These are phyloP conservation scores for Mola mola DNA, from an alignment of 2,113 vertebrate species.

Conservation along the genomic window DNA sequence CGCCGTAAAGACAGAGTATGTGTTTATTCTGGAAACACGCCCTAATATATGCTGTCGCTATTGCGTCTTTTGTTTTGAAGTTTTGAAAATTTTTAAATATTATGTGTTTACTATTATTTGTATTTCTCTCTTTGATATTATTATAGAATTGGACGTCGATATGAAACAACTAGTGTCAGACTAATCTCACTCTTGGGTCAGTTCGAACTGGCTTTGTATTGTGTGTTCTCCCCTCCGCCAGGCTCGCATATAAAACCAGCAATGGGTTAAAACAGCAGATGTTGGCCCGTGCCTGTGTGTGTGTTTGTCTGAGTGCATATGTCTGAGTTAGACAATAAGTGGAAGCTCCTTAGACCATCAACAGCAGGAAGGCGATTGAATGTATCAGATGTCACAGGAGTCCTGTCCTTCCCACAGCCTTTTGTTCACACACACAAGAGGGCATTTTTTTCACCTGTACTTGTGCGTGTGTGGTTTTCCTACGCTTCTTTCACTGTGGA, in stretches of 20 bases:
- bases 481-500: background rate
- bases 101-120: no score
- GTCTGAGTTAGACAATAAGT: constrained; percentile 76
- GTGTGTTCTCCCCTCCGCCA: constrained; percentile 11
- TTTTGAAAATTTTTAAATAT: no score
- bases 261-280: constrained; percentile 81
- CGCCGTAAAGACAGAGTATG: constrained; percentile 12
- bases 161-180: no score
- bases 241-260: constrained; percentile 36
- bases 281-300: constrained; percentile 63
- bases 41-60: background rate
- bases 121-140: no score
- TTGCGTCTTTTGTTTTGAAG: background rate
- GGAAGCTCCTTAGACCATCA: constrained; percentile 74
- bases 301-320: constrained; percentile 44
- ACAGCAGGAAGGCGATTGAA: constrained; percentile 78
- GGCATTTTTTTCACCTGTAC: constrained; percentile 55
- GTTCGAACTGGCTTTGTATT: constrained; percentile 26
- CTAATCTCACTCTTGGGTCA: constrained; percentile 50
- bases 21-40: constrained; percentile 70
- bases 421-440: constrained; percentile 51
- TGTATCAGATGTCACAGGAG: constrained; percentile 76
- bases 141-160: no score
- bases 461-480: constrained; percentile 9
- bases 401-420: constrained; percentile 41